Percentiles rank a stretch among this genome's conserved stretches.
phyloP scores from a whole-genome alignment of 2,888 invertebrate genomes.

The Atherix ibis region DNA sequence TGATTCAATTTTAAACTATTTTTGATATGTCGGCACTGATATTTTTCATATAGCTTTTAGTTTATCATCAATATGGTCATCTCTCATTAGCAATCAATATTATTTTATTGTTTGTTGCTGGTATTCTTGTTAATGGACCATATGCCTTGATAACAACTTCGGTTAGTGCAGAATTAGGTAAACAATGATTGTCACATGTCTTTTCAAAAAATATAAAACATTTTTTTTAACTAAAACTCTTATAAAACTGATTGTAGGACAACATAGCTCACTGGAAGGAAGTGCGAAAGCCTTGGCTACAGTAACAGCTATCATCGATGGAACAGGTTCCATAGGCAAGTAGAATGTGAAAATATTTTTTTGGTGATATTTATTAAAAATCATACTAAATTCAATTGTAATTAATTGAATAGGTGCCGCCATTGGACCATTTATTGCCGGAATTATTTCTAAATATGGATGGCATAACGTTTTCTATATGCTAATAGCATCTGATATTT shows the following conservation, averaged over 20 bases:
- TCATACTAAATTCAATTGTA: neutral
- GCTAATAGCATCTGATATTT: constrained; percentile 66
- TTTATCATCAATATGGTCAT: constrained; percentile 61
- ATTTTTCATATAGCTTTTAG: constrained; percentile 46
- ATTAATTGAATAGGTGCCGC: constrained; percentile 52
- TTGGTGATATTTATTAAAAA: neutral
- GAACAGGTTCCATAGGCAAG: constrained; percentile 52
- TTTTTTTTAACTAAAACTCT: neutral
- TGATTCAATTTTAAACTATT: constrained; percentile 2
- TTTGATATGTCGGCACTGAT: constrained; percentile 3
- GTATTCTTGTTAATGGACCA: constrained; percentile 84
- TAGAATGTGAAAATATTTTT: neutral
- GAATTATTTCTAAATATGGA: constrained; percentile 53
- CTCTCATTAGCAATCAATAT: constrained; percentile 44
- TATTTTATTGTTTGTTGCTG: constrained; percentile 52
- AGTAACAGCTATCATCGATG: constrained; percentile 95
- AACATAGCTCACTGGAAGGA: constrained; percentile 68
- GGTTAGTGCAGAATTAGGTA: constrained; percentile 77
- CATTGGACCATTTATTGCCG: constrained; percentile 79
- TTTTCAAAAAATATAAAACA: too few relatives aligned
- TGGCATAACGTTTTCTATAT: constrained; percentile 85
- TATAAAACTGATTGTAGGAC: constrained; percentile 34
- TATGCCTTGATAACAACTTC: constrained; percentile 94
- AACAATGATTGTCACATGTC: too few relatives aligned
- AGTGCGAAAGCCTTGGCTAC: constrained; percentile 84